Conservation (phyloP, 2,888 invertebrate genomes). For the Drosophila merina region DNA sequence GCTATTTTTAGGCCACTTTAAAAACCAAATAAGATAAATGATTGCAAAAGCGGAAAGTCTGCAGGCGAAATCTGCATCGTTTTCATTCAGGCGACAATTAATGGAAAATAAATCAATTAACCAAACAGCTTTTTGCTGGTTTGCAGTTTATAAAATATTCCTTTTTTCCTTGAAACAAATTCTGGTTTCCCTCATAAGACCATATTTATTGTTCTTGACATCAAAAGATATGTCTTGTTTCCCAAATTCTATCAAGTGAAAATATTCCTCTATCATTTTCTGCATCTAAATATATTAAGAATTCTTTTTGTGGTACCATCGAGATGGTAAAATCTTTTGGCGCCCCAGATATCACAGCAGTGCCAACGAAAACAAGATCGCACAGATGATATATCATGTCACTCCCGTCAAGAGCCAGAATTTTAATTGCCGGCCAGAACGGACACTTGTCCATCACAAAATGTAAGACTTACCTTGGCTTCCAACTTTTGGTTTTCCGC, state of each 20-base stretch:
- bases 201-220: slow-evolving; percentile 14
- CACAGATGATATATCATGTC: slow-evolving; percentile 42
- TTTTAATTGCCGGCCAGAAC: slow-evolving; percentile 50
- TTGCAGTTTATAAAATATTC: no score
- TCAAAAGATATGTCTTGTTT: background rate
- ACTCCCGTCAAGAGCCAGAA: slow-evolving; percentile 23
- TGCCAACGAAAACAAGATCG: slow-evolving; percentile 32
- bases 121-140: background rate
- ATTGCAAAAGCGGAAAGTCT: slow-evolving; percentile 18
- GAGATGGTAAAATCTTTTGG: slow-evolving; percentile 35
- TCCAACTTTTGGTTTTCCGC: slow-evolving; percentile 95
- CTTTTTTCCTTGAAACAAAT: background rate
- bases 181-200: background rate
- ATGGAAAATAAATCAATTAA: background rate
- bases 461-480: slow-evolving; percentile 90
- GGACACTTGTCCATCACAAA: slow-evolving; percentile 4
- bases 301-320: slow-evolving; percentile 2
- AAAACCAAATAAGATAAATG: slow-evolving; percentile 24
- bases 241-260: background rate
- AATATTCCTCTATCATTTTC: background rate
- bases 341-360: slow-evolving; percentile 60
- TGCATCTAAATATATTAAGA: slow-evolving; percentile 31
- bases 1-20: slow-evolving; percentile 33
- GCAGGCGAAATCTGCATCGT: slow-evolving; percentile 13
- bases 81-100: background rate